Conservation (phyloP, 1,140 invertebrate species). For the Andricus grossulariae region DNA sequence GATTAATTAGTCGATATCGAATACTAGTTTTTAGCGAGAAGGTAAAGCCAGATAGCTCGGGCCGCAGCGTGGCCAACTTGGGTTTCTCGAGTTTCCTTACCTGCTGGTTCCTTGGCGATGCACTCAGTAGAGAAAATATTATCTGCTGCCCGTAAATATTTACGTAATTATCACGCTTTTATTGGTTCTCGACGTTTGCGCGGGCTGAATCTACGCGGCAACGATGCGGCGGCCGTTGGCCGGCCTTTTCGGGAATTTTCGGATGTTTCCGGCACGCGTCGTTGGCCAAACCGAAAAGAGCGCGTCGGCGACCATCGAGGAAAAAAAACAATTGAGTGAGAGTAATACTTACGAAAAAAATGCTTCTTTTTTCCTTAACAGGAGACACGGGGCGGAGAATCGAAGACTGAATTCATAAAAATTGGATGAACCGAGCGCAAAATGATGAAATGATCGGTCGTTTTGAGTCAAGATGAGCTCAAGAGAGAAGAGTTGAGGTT, state of each 20-base stretch:
- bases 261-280: slow-evolving; percentile 16
- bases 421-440: neutral
- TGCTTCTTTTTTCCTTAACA: neutral
- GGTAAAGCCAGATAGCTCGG: slow-evolving; percentile 2
- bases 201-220: slow-evolving; percentile 59
- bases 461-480: neutral
- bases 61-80: neutral
- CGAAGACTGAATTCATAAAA: neutral
- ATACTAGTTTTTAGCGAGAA: slow-evolving; percentile 25
- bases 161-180: slow-evolving; percentile 59
- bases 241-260: slow-evolving; percentile 15
- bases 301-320: slow-evolving; percentile 9
- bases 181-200: slow-evolving; percentile 57
- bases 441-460: neutral
- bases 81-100: slow-evolving; percentile 28
- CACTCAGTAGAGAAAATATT: slow-evolving; percentile 28
- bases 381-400: no score
- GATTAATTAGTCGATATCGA: slow-evolving; percentile 31
- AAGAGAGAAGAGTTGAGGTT: slow-evolving; percentile 1
- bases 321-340: neutral
- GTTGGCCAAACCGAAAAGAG: slow-evolving; percentile 18
- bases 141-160: slow-evolving; percentile 53
- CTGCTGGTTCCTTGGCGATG: slow-evolving; percentile 19
- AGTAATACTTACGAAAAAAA: neutral
- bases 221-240: slow-evolving; percentile 52